Conservation (phyloP, 2,888 invertebrate genomes). For the Pardosa pseudoannulata region DNA sequence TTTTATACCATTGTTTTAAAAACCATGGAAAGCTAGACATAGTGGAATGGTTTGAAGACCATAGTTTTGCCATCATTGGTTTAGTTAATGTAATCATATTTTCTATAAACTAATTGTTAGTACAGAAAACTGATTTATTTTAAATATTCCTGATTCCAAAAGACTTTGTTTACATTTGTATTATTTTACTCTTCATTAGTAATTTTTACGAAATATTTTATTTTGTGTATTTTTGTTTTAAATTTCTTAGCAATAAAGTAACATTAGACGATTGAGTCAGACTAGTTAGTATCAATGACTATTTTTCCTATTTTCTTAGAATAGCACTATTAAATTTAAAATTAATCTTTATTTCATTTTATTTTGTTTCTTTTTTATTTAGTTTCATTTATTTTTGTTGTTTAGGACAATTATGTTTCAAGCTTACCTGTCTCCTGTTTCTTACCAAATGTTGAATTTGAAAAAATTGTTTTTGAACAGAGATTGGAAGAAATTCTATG, state of each 20-base stretch:
- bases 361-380: not conserved
- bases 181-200: not conserved
- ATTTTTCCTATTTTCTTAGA: too few species aligned
- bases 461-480: conserved; percentile 58
- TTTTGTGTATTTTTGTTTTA: not conserved
- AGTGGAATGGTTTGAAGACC: too few species aligned
- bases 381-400: not conserved
- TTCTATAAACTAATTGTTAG: too few species aligned
- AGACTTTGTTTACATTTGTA: not conserved
- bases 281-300: too few species aligned
- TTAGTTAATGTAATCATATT: too few species aligned
- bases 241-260: too few species aligned
- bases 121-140: too few species aligned
- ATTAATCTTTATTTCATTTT: not conserved
- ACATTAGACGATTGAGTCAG: too few species aligned
- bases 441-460: conserved; percentile 40
- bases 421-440: conserved; percentile 14
- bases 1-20: too few species aligned
- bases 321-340: not conserved
- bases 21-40: too few species aligned
- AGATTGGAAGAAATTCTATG: conserved; percentile 32
- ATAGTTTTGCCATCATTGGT: too few species aligned
- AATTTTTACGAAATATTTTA: not conserved
- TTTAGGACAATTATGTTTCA: conserved; percentile 43
- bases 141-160: not conserved